These are phyloP conservation scores for Dolichoris vasculosae DNA, from an alignment of 1,140 invertebrate genomes.

Conservation along the genomic window DNA sequence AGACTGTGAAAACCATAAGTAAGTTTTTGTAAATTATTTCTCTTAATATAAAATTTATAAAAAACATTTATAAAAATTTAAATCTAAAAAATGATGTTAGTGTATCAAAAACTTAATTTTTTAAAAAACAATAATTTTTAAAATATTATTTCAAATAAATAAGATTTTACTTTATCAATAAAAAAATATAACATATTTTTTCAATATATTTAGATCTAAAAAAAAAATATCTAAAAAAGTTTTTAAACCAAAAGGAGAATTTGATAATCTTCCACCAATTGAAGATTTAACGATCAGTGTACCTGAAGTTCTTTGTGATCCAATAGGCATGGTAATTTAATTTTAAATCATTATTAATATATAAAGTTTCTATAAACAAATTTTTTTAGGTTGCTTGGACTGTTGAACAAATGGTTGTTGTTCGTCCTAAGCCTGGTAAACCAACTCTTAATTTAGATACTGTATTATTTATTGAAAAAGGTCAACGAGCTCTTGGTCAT, in stretches of 20 bases:
- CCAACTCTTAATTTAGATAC: constrained; percentile 89
- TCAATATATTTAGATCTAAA: constrained; percentile 34
- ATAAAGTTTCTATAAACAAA: constrained; percentile 30
- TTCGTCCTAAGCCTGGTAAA: constrained; percentile 72
- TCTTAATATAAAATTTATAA: background rate
- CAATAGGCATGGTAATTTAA: constrained; percentile 80
- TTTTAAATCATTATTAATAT: constrained; percentile 39
- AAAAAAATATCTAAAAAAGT: constrained; percentile 34
- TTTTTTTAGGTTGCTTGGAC: constrained; percentile 68
- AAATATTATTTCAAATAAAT: too few species aligned
- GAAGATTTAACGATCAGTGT: constrained; percentile 88
- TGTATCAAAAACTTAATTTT: too few species aligned
- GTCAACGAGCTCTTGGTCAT: constrained; percentile 82
- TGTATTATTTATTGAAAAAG: constrained; percentile 86
- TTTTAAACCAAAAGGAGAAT: constrained; percentile 59
- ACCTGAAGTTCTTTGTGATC: constrained; percentile 82
- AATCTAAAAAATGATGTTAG: background rate
- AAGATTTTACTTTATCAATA: background rate
- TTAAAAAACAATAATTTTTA: too few species aligned
- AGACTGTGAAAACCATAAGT: constrained; percentile 32
- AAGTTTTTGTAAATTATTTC: constrained; percentile 19
- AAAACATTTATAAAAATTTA: background rate
- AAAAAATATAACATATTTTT: constrained; percentile 30
- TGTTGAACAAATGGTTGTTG: constrained; percentile 69
- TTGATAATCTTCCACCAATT: constrained; percentile 87